phyloP scores from a whole-genome alignment of 2,888 invertebrate species.

The Priocnemis perturbator region DNA sequence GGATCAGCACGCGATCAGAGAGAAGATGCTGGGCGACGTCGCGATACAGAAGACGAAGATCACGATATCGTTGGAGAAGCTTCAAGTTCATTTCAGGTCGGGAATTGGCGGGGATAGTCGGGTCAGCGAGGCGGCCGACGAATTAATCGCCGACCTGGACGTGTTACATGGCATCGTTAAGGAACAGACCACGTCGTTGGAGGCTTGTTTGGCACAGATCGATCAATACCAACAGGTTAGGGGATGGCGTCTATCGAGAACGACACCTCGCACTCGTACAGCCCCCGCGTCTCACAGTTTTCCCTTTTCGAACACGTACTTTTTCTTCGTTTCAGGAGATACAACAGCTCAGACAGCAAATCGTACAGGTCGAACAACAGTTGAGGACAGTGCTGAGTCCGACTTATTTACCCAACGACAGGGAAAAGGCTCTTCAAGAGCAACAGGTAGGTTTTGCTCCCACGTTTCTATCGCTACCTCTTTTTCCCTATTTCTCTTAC shows the following conservation, averaged over 20 bases:
- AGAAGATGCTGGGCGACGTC: constrained; percentile 91
- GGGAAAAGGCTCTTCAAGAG: constrained; percentile 87
- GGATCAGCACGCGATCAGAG: constrained; percentile 90
- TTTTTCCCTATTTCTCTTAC: constrained; percentile 16
- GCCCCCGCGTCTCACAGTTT: not conserved
- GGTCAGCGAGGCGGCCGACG: constrained; percentile 84
- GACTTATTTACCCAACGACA: constrained; percentile 88
- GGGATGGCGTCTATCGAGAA: constrained; percentile 13
- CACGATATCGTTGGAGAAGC: constrained; percentile 91
- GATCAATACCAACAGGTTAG: constrained; percentile 87
- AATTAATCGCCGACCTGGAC: constrained; percentile 83
- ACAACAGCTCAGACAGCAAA: constrained; percentile 87
- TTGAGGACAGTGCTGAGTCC: constrained; percentile 89
- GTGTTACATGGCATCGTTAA: constrained; percentile 80
- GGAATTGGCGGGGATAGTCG: constrained; percentile 88
- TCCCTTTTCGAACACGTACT: constrained; percentile 11
- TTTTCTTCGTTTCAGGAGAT: constrained; percentile 80
- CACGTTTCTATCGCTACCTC: not conserved
- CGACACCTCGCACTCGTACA: not conserved
- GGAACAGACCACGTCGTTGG: constrained; percentile 82
- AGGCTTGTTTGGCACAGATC: constrained; percentile 87
- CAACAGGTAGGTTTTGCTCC: constrained; percentile 86
- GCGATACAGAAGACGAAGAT: constrained; percentile 94
- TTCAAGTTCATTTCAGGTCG: constrained; percentile 93
- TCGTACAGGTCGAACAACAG: constrained; percentile 91